Percentiles rank a stretch among this genome's conserved stretches.
phyloP scores from a whole-genome alignment of 2,113 vertebrate species.

The Passer domesticus region DNA sequence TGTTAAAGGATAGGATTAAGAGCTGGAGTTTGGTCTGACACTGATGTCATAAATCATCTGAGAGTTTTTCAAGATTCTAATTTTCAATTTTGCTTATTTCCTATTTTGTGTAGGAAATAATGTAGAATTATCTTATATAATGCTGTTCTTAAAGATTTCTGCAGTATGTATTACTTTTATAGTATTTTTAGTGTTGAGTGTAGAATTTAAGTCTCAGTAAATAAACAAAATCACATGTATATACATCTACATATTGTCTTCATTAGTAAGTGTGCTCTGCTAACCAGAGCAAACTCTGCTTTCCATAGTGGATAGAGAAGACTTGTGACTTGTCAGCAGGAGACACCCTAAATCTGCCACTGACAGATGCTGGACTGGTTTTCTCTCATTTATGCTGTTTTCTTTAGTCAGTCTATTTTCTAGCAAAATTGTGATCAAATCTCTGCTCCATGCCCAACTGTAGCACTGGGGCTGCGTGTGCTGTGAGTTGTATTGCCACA shows the following conservation, averaged over 20 bases:
- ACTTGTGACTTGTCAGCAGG: not conserved
- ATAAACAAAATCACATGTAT: not conserved
- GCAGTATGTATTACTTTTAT: not conserved
- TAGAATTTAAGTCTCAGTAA: not conserved
- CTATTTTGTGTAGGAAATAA: not conserved
- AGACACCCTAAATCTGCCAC: not conserved
- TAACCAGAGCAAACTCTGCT: not conserved
- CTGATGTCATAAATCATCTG: not conserved
- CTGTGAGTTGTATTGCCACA: not conserved
- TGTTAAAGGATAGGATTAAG: not conserved
- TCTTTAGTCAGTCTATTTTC: not conserved
- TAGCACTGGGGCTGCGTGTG: fast-evolving
- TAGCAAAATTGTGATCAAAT: not conserved
- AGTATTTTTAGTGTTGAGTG: not conserved
- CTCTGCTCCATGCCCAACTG: not conserved
- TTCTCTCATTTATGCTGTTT: not conserved
- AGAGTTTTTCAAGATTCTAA: not conserved
- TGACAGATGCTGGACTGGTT: not conserved
- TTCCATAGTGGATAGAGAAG: not conserved
- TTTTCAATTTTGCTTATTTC: not conserved
- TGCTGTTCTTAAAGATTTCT: not conserved
- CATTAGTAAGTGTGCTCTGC: not conserved
- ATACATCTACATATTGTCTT: not conserved
- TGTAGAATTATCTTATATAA: not conserved
- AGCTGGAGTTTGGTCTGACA: not conserved